Percentiles rank a stretch among this genome's conserved stretches.
phyloP scores from a whole-genome alignment of 2,113 vertebrate genomes.

The Chloebia gouldiae region DNA sequence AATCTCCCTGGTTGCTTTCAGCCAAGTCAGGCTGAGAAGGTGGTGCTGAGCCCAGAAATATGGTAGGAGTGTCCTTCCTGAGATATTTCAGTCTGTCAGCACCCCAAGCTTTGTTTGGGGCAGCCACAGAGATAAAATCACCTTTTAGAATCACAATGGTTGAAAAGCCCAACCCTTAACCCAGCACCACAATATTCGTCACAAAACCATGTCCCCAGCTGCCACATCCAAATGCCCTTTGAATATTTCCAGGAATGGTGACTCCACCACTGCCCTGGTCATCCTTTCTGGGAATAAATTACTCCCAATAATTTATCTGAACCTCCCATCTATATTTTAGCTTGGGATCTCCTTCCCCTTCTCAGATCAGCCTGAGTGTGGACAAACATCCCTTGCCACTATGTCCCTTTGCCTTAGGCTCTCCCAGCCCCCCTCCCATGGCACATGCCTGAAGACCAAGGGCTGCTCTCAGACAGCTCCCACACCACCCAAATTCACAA shows the following conservation, averaged over 20 bases:
- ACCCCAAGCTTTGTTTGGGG: neutral
- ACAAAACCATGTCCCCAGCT: neutral
- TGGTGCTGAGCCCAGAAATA: neutral
- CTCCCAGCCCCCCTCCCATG: neutral
- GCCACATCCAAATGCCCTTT: neutral
- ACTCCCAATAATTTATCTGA: neutral
- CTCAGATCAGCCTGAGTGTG: neutral
- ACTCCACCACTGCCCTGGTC: neutral
- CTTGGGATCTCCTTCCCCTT: neutral
- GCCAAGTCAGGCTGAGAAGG: neutral
- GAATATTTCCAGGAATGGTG: neutral
- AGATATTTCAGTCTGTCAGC: neutral
- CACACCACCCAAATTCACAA: neutral
- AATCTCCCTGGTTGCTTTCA: neutral
- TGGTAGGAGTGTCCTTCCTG: neutral
- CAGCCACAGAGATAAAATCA: neutral
- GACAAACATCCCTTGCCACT: accelerated
- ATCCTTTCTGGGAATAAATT: neutral
- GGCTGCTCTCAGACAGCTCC: neutral
- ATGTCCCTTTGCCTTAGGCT: neutral
- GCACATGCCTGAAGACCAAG: accelerated
- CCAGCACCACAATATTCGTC: neutral
- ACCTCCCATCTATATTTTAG: neutral
- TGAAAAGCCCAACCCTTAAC: neutral
- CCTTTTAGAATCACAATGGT: neutral